Conservation (phyloP, 2,888 invertebrate species). For the Hyposoter didymator region DNA sequence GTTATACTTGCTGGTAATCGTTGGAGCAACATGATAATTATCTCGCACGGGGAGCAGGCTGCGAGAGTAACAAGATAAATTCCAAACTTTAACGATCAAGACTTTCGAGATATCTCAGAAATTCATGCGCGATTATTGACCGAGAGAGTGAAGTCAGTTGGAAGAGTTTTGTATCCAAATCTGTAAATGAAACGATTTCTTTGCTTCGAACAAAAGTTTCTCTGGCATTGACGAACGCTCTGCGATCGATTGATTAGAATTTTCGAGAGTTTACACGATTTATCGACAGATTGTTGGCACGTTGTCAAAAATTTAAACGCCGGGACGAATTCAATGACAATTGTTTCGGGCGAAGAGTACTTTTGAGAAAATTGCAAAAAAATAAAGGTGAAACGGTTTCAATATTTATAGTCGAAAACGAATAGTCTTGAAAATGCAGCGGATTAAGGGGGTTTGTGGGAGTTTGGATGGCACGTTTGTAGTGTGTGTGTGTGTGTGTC, state of each 20-base stretch:
- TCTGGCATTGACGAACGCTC: background rate
- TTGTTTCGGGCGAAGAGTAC: background rate
- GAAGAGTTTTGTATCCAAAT: background rate
- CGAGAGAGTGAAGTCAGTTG: background rate
- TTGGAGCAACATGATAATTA: conserved; percentile 1
- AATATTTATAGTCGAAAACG: background rate
- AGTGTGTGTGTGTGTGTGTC: background rate
- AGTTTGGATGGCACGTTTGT: background rate
- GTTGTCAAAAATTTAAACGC: background rate
- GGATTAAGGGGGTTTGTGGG: background rate
- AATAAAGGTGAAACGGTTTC: background rate
- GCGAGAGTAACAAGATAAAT: background rate
- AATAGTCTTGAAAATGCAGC: background rate
- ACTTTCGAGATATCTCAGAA: background rate
- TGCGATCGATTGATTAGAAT: background rate
- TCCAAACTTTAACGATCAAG: conserved; percentile 6
- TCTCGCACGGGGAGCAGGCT: background rate
- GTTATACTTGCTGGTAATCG: conserved; percentile 24
- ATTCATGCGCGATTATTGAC: conserved; percentile 17
- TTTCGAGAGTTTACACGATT: background rate
- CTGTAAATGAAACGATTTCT: background rate
- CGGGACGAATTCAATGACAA: background rate
- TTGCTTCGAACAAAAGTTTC: background rate
- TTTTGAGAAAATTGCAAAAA: background rate
- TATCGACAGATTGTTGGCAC: background rate